A percentile compares a stretch with the other conserved stretches of the same genome.
Conservation (phyloP, 2,797 vertebrate genomes). For the Sebastes vulpes region DNA sequence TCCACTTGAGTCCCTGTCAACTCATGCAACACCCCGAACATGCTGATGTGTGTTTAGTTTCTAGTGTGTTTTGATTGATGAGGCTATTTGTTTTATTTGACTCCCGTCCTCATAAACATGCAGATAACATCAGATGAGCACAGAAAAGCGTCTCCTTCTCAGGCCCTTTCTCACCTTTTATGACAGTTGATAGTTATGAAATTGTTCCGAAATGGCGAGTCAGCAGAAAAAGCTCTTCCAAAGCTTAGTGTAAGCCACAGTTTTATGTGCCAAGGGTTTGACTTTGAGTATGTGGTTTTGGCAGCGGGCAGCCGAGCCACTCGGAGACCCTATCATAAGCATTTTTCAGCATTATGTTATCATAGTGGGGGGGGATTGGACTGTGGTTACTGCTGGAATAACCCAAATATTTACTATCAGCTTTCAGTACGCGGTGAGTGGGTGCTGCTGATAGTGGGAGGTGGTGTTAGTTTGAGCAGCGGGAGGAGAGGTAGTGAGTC, state of each 20-base stretch:
- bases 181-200: slow-evolving; percentile 24
- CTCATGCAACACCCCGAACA: neutral
- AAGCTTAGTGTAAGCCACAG: slow-evolving; percentile 3
- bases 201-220: slow-evolving; percentile 21
- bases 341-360: slow-evolving; percentile 60
- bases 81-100: neutral
- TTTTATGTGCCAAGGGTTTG: slow-evolving; percentile 38
- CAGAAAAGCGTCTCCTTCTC: slow-evolving; percentile 4
- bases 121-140: neutral
- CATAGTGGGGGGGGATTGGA: slow-evolving; percentile 14
- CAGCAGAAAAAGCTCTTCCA: slow-evolving; percentile 41
- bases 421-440: slow-evolving; percentile 52
- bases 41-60: neutral
- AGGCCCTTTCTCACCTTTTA: slow-evolving; percentile 38
- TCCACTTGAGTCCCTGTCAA: neutral
- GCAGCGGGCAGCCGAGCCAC: slow-evolving; percentile 29
- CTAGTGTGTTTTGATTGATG: slow-evolving; percentile 14
- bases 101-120: neutral
- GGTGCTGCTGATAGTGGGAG: slow-evolving; percentile 39
- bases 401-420: slow-evolving; percentile 55
- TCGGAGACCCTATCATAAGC: slow-evolving; percentile 50
- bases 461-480: slow-evolving; percentile 36
- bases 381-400: slow-evolving; percentile 50
- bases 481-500: slow-evolving; percentile 27
- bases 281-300: slow-evolving; percentile 60